These are phyloP conservation scores for Cygnus olor DNA, from an alignment of 2,797 vertebrate species.

Conservation along the genomic window DNA sequence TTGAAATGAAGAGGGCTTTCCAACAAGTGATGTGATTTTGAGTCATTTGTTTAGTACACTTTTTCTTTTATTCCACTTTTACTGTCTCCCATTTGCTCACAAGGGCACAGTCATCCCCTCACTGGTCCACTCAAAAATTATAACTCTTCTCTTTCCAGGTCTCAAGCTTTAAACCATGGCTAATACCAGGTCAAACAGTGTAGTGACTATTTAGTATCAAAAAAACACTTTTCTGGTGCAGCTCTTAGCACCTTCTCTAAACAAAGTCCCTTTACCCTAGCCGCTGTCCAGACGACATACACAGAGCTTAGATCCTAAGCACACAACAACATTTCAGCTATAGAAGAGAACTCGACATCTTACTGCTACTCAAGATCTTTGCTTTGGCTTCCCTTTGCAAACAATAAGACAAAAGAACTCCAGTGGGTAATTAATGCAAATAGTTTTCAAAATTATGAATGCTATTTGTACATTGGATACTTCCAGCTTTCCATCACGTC, in stretches of 20 bases:
- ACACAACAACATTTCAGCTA: not conserved
- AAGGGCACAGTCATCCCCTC: not conserved
- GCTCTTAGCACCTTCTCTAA: not conserved
- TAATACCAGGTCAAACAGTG: not conserved
- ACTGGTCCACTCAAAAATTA: not conserved
- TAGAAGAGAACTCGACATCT: not conserved
- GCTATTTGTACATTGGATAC: not conserved
- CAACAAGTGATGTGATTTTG: slow-evolving; percentile 60
- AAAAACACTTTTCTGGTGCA: not conserved
- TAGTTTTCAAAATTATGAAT: not conserved
- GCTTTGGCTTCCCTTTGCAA: not conserved
- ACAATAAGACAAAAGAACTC: not conserved
- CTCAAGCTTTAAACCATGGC: not conserved
- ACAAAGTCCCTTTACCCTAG: not conserved
- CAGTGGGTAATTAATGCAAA: not conserved
- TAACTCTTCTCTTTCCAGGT: not conserved
- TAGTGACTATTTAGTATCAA: not conserved
- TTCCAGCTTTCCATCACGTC: not conserved
- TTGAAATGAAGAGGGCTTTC: slow-evolving; percentile 23
- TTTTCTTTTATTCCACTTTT: slow-evolving; percentile 43
- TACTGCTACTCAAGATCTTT: not conserved
- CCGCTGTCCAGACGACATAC: not conserved
- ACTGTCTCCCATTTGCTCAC: not conserved
- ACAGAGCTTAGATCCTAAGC: not conserved
- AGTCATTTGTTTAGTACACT: slow-evolving; percentile 49